Conservation (phyloP, 1,140 invertebrate genomes). For the Lerema accius region DNA sequence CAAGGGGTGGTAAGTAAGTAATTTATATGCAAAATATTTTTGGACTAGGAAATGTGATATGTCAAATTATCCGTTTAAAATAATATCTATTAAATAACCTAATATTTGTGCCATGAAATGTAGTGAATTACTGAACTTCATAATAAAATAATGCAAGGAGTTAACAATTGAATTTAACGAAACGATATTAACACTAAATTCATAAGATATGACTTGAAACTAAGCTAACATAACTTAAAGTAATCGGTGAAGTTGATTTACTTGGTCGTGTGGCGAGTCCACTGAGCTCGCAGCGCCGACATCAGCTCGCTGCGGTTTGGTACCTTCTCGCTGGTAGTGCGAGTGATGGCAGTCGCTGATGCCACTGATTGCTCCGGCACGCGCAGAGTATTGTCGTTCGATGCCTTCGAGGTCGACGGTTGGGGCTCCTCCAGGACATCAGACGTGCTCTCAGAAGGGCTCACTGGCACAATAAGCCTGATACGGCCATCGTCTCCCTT, state of each 20-base stretch:
- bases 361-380: slow-evolving; percentile 64
- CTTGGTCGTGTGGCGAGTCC: slow-evolving; percentile 94
- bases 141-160: slow-evolving; percentile 29
- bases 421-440: slow-evolving; percentile 51
- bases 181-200: too few species aligned
- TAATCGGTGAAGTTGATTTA: slow-evolving; percentile 68
- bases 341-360: slow-evolving; percentile 86
- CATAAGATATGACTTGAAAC: slow-evolving; percentile 16
- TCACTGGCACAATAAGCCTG: slow-evolving; percentile 83
- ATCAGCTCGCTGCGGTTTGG: slow-evolving; percentile 92
- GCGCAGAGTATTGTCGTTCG: slow-evolving; percentile 65
- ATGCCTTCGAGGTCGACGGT: slow-evolving; percentile 46
- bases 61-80: slow-evolving; percentile 42
- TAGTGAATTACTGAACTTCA: slow-evolving; percentile 27
- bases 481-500: slow-evolving; percentile 83
- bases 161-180: too few species aligned
- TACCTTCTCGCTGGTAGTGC: slow-evolving; percentile 92
- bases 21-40: slow-evolving; percentile 28
- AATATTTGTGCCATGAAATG: too few species aligned
- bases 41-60: slow-evolving; percentile 58
- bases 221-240: slow-evolving; percentile 54
- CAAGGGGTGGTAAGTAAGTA: background rate
- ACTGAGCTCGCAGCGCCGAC: slow-evolving; percentile 90
- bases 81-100: too few species aligned
- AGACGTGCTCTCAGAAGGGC: slow-evolving; percentile 60